These are phyloP conservation scores for Hydractinia echinata DNA, from an alignment of 30 jellyfish, hydroid and myxozoan genomes.

Conservation along the genomic window DNA sequence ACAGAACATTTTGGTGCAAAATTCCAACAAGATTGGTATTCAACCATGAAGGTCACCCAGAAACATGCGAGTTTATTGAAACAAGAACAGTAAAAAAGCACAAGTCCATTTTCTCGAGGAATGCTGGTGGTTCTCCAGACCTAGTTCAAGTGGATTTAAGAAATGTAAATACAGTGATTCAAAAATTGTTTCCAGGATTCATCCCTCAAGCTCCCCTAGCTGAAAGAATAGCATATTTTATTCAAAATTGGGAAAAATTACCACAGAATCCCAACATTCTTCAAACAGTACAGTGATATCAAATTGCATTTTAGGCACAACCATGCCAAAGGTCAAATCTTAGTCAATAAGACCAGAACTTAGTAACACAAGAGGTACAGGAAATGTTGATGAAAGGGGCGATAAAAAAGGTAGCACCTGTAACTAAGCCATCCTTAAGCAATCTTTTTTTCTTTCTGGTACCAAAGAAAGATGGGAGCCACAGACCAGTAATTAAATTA, in stretches of 20 bases:
- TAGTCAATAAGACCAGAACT: background rate
- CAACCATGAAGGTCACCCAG: background rate
- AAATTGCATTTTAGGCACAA: constrained; percentile 3
- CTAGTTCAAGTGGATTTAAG: constrained; percentile 17
- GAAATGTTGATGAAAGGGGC: constrained; percentile 12
- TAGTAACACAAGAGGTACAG: background rate
- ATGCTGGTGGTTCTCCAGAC: too few species aligned
- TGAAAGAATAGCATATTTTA: constrained; percentile 14
- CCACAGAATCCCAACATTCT: constrained; percentile 2
- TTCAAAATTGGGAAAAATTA: constrained; percentile 22
- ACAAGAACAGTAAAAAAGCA: background rate
- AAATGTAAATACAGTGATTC: constrained; percentile 7
- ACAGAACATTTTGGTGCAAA: background rate
- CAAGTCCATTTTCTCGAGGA: too few species aligned
- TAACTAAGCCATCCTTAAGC: background rate
- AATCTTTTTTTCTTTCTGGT: constrained; percentile 11
- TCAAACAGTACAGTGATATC: background rate
- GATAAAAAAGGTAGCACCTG: background rate
- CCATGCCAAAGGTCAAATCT: constrained; percentile 5
- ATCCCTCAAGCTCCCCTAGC: constrained; percentile 20
- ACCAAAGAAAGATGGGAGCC: constrained; percentile 13
- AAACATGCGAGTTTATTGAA: background rate
- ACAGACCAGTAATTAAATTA: constrained; percentile 7
- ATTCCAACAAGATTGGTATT: constrained; percentile 5
- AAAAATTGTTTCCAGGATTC: constrained; percentile 9